Base-by-base conservation (phyloP, 1,140 invertebrate genomes). In the Drosophila ambigua region DNA sequence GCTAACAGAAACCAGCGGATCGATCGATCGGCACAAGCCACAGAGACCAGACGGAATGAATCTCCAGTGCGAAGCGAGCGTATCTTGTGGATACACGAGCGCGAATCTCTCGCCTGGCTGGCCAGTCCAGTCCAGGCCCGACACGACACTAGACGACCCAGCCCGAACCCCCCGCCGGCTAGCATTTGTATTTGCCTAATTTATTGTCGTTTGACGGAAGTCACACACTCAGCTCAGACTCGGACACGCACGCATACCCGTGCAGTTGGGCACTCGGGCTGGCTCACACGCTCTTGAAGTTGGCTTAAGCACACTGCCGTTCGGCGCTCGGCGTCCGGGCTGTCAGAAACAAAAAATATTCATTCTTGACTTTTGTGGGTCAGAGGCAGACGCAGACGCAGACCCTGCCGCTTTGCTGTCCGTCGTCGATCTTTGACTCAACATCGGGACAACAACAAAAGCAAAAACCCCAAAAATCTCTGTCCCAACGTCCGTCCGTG, bases 281-380 rank as follows among this genome's bases (percentile, higher is more conserved):
- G 35, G 35, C 35, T 39, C 35, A 39, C 35, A 16, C n/a, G 41
- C 20, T 44, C 60, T 59, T 59, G 80, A 84, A 79, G 72, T 76
- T 77, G 76, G 31, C 62, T 66, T 20, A 41, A 43, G 45, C 53
- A 49, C 15, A 49, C 69, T 60, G 53, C 39, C 46, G 28, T 65
- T 39, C 16, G 31, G 2, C 13, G 51, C 23, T 20, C 24, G 51
- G 8, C 15, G 28, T 35, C 16, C 54, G 43, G 43, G n/a, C 72
- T 31, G 49, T 62, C 41, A 72, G 68, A 76, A 63, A 87, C 73
- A 88, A 87, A 82, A 82, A 71, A 76, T 52, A 88, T 77, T 78
- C 75, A 88, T 88, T 88, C 83, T 88, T 88, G 83, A 88, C 79
- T 77, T 88, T 74, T 73, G 83, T 88, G 77, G 83, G 83, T 88